A percentile compares a stretch with the other conserved stretches of the same genome.
Conservation (phyloP, 2,888 invertebrate genomes). For the Cosmia trapezina region DNA sequence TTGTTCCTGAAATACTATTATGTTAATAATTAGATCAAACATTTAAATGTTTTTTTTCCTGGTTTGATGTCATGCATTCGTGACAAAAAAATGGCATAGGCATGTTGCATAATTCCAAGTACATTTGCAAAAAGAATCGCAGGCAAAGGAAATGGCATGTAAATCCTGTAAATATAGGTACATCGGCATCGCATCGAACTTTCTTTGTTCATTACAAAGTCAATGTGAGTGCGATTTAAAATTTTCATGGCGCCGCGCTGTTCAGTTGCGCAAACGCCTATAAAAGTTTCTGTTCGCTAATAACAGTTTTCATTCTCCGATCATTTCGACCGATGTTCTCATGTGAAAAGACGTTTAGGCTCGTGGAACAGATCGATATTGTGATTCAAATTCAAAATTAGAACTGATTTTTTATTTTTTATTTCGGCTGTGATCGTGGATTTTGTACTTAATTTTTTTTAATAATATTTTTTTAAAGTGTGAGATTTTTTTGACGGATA, state of each 20-base stretch:
- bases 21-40: not conserved
- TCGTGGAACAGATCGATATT: constrained; percentile 45
- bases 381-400: constrained; percentile 62
- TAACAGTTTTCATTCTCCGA: constrained; percentile 69
- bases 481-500: constrained; percentile 51
- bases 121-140: not conserved
- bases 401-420: constrained; percentile 47
- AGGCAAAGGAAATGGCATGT: constrained; percentile 17
- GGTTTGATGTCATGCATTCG: not conserved
- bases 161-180: constrained; percentile 35
- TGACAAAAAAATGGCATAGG: not conserved
- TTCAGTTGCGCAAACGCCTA: constrained; percentile 66
- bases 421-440: constrained; percentile 58
- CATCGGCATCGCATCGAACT: constrained; percentile 43
- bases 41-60: not conserved
- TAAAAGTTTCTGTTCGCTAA: constrained; percentile 73
- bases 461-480: constrained; percentile 45
- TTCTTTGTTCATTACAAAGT: constrained; percentile 66
- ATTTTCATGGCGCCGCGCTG: constrained; percentile 55
- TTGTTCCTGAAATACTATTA: not conserved
- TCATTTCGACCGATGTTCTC: constrained; percentile 79
- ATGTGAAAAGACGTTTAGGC: constrained; percentile 68
- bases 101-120: not conserved
- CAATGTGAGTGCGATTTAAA: constrained; percentile 65
- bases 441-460: constrained; percentile 50